These are phyloP conservation scores for Mastigias papua DNA, from an alignment of 30 jellyfish, hydroid and myxozoan species.

Conservation along the genomic window DNA sequence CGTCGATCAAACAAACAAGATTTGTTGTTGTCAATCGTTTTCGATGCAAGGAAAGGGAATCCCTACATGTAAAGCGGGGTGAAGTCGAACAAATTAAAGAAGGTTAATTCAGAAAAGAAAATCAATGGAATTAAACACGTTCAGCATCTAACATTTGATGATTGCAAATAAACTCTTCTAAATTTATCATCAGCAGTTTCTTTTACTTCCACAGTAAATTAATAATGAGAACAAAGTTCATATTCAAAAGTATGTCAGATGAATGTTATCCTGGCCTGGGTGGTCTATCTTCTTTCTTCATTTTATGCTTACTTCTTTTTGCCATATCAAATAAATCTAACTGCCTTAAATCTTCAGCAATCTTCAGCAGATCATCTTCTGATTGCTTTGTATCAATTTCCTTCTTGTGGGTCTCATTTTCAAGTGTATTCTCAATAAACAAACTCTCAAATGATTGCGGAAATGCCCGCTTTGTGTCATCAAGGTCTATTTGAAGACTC, in stretches of 20 bases:
- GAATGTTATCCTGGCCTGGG: slow-evolving; percentile 30
- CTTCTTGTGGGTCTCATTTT: background rate
- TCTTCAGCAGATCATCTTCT: background rate
- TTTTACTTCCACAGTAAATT: background rate
- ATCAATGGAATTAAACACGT: too few relatives aligned
- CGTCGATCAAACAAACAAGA: too few relatives aligned
- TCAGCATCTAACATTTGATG: too few relatives aligned
- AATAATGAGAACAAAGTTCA: background rate
- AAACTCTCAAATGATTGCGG: slow-evolving; percentile 72
- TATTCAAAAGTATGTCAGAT: background rate
- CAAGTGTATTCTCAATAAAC: slow-evolving; percentile 21
- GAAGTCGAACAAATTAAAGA: too few relatives aligned
- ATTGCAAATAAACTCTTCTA: too few relatives aligned
- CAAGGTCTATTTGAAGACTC: background rate
- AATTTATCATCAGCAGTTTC: background rate
- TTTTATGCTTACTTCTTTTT: slow-evolving; percentile 13
- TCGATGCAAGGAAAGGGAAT: too few relatives aligned
- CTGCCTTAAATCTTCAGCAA: slow-evolving; percentile 27
- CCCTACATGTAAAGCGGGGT: too few relatives aligned
- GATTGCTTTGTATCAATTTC: background rate
- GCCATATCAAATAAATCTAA: slow-evolving; percentile 7
- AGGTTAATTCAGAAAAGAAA: too few relatives aligned
- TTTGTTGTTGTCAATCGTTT: too few relatives aligned
- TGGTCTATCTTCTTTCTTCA: slow-evolving; percentile 25
- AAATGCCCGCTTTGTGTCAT: background rate